Conservation (phyloP, 2,113 vertebrate genomes). For the Galemys pyrenaicus region DNA sequence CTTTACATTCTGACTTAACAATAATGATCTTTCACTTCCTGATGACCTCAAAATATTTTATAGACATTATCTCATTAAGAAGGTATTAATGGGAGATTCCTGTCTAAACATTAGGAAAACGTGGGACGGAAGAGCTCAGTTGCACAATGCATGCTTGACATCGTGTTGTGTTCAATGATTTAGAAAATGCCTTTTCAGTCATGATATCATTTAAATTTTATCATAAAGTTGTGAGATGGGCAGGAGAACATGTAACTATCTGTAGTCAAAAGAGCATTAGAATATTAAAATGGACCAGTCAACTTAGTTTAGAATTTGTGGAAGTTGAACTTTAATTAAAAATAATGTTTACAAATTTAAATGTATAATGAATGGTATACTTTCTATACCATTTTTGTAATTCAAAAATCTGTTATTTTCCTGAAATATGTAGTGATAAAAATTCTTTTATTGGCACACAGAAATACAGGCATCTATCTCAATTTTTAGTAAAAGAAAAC, state of each 20-base stretch:
- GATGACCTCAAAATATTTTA: constrained; percentile 36
- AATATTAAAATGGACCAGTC: constrained; percentile 13
- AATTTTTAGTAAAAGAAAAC: constrained; percentile 42
- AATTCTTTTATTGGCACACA: background rate
- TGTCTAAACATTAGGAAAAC: constrained; percentile 25
- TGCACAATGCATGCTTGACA: constrained; percentile 9
- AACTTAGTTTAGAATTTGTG: constrained; percentile 9
- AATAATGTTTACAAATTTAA: constrained; percentile 43
- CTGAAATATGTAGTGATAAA: background rate
- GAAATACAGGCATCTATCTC: background rate
- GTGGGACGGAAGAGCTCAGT: background rate
- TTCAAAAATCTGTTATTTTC: background rate
- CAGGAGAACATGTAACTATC: background rate
- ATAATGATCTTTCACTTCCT: constrained; percentile 38
- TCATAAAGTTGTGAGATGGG: background rate
- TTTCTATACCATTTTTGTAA: background rate
- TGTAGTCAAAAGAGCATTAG: background rate
- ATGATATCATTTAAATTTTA: constrained; percentile 28
- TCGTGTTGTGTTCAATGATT: background rate
- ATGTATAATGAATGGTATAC: background rate
- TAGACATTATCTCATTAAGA: constrained; percentile 32
- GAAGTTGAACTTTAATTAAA: constrained; percentile 11
- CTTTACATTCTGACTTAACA: background rate
- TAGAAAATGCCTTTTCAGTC: background rate
- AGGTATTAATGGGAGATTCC: constrained; percentile 13